A percentile compares a stretch with the other conserved stretches of the same genome.
Evolutionary conservation across 2,888 invertebrate species (phyloP).

Genomic region (Stenodema calcarata): DNA sequence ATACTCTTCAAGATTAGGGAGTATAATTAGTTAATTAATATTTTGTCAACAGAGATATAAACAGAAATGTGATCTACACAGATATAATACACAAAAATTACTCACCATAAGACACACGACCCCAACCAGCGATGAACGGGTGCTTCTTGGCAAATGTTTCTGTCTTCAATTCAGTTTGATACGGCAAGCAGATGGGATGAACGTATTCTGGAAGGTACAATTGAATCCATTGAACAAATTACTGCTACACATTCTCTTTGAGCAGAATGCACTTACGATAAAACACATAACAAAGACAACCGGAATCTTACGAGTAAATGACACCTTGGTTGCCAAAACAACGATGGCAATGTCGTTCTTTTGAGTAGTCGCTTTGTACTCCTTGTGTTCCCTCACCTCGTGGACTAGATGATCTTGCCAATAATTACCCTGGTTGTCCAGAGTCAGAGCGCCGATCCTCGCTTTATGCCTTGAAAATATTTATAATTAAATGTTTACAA

Average conservation of each 20-base stretch:
- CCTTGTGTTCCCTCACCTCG: constrained; percentile 73
- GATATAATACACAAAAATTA: no score
- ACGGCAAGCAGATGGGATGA: constrained; percentile 78
- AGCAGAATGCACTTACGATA: no score
- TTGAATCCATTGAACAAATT: no score
- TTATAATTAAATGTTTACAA: no score
- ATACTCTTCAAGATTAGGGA: no score
- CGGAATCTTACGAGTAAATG: constrained; percentile 68
- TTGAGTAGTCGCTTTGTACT: constrained; percentile 69
- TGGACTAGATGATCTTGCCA: constrained; percentile 61
- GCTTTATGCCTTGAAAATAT: constrained; percentile 68
- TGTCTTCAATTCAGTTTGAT: constrained; percentile 64
- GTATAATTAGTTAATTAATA: no score
- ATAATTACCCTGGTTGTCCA: constrained; percentile 68
- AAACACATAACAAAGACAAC: no score
- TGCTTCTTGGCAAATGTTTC: constrained; percentile 67
- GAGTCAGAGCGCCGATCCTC: constrained; percentile 79
- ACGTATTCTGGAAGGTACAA: constrained; percentile 69
- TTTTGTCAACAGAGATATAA: no score
- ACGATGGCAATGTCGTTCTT: constrained; percentile 83
- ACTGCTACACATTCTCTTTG: no score
- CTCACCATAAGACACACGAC: constrained; percentile 75
- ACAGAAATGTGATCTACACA: no score
- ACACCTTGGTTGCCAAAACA: constrained; percentile 67
- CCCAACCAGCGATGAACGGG: constrained; percentile 86